phyloP scores from a whole-genome alignment of 2,113 vertebrate species.

The Toxotes jaculatrix region DNA sequence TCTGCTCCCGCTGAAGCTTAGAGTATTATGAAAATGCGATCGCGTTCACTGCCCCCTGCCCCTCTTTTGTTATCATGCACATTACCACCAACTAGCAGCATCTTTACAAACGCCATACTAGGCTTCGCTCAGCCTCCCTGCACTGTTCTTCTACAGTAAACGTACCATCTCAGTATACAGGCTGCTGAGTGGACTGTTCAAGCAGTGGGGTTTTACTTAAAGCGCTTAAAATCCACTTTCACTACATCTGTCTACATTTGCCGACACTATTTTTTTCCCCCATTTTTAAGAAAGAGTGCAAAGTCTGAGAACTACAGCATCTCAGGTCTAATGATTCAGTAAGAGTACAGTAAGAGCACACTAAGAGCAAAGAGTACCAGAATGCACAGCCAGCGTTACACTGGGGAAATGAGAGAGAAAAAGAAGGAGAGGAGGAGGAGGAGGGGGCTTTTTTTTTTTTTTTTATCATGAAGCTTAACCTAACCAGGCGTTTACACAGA shows the following conservation, averaged over 20 bases:
- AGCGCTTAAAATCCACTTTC: conserved; percentile 19
- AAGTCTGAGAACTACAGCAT: conserved; percentile 7
- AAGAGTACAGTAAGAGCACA: conserved; percentile 26
- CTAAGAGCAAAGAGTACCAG: conserved; percentile 19
- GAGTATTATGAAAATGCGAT: not conserved
- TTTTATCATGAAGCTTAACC: conserved; percentile 63
- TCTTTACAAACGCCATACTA: conserved; percentile 75
- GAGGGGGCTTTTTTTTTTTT: conserved; percentile 7
- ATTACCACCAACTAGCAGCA: conserved; percentile 65
- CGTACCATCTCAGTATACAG: not conserved
- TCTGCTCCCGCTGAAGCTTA: not conserved
- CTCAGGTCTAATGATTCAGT: conserved; percentile 31
- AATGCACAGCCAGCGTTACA: conserved; percentile 32
- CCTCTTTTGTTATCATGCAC: conserved; percentile 65
- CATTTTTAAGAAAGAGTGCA: not conserved
- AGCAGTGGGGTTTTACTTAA: not conserved
- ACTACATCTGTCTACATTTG: not conserved
- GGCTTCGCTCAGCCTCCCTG: conserved; percentile 48
- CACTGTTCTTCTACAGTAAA: conserved; percentile 40
- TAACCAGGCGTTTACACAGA: conserved; percentile 68
- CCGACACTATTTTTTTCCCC: not conserved
- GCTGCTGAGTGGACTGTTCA: not conserved
- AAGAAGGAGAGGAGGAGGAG: conserved; percentile 28
- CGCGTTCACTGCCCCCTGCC: conserved; percentile 4
- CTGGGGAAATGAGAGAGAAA: conserved; percentile 13